Base-by-base conservation (phyloP, 2,113 vertebrate genomes). In the Taxidea taxus region DNA sequence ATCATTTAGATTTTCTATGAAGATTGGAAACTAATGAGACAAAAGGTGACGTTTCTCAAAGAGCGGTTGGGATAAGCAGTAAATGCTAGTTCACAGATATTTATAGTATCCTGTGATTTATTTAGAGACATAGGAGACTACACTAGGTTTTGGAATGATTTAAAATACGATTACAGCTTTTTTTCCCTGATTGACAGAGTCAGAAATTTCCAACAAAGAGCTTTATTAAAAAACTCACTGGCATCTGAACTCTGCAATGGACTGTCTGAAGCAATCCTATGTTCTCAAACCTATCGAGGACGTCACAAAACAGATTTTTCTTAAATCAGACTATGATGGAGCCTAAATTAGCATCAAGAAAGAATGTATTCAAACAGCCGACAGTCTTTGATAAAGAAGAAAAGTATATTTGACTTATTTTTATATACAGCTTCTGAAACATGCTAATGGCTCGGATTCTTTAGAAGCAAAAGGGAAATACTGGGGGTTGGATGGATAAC, bases 401-500 rank as follows among this genome's bases (percentile, higher is more conserved):
- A 62, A 23, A 16, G 37, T 11, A 1, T 11, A 27, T 86, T 18
- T 31, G 4, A 16, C 31, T 91, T 31, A 34, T 21, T 87, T 86
- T 47, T 39, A 44, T 12, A 25, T 78, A 27, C 60, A 13, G 54
- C 64, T 74, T 58, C 39, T 54, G 60, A 74, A 95, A 29, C 47
- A 14, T 0, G 9, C 37, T 89, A 13, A n/a, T 37, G 12, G 8
- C 81, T 84, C 97, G 81, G 90, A 90, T 97, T 93, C 93, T 95
- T 96, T 78, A 98, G 87, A 89, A 92, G 93, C 56, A 23, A 85
- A 78, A 23, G 66, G 84, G 83, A 88, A 91, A 87, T 21, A 29
- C 64, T 49, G 64, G 77, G 72, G 70, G 34, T 34, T 90, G 70
- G 62, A 95, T 96, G 92, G 97, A 98, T 98, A 97, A 98, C 96